Base-by-base conservation (phyloP, 2,113 vertebrate species). In the Sinocyclocheilus rhinocerous region DNA sequence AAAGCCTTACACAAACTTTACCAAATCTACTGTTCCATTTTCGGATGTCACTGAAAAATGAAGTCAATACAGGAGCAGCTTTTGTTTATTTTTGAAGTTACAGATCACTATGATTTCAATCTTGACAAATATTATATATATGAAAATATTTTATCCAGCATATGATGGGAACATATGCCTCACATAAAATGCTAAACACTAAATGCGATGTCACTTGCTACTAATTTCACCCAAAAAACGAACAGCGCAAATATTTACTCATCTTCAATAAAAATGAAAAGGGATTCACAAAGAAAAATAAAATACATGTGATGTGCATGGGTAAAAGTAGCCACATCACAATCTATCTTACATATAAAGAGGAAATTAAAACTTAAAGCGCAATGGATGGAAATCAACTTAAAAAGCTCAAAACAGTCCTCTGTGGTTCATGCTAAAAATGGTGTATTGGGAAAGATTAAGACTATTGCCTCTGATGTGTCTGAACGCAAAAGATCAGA, bases 361-460 rank as follows among this genome's bases (percentile, higher is more conserved):
- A 55, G 76, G 79, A 84, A 84, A 59, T 55, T 16, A 50, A 52
- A 67, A 70, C 48, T n/a, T 57, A 69, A 85, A 24, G 24, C 57
- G 15, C 48, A 11, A 55, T 39, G 22, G 15, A 52, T 15, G 29
- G n/a, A 67, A 76, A 80, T 75, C 29, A 72, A 39, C 69, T 72
- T 70, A 57, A 86, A 84, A 59, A 9, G 26, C 76, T 80, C 67
- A 57, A 85, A 73, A 85, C 6, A 72, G 50, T 26, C 84, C 80
- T 52, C 13, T 81, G 57, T 45, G 87, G 72, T 29, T 42, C 69
- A 42, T 33, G 61, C 45, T 85, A 33, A n/a, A 29, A 84, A 83
- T 18, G 45, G n/a, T 52, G 42, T 69, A n/a, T 7, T 82, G 45
- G 50, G 80, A 83, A 77, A 83, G 69, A 76, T 52, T 79, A 59